Percentiles rank a stretch among this genome's conserved stretches.
Evolutionary conservation across 2,797 vertebrate species (phyloP).

Genomic region (Prunella strophiata): DNA sequence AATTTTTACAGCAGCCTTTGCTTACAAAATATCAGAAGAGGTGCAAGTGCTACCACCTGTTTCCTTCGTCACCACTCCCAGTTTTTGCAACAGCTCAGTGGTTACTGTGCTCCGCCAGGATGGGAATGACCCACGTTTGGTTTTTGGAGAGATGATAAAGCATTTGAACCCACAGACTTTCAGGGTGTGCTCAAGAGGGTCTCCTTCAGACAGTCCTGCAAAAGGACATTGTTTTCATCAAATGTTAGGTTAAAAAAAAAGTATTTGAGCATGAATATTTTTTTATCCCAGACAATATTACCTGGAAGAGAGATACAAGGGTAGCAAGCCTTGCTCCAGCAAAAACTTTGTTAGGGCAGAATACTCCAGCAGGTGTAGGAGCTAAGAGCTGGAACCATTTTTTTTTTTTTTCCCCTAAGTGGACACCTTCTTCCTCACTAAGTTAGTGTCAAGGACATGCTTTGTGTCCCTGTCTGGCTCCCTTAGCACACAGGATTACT

Average conservation of each 20-base stretch:
- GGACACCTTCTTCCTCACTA: not conserved
- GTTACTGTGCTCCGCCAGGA: not conserved
- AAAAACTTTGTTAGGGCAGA: not conserved
- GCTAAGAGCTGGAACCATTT: not conserved
- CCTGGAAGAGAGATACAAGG: not conserved
- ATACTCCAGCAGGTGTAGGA: not conserved
- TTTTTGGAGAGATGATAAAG: not conserved
- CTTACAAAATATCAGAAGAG: constrained; percentile 73
- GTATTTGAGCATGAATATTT: not conserved
- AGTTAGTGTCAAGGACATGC: not conserved
- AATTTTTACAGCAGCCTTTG: constrained; percentile 69
- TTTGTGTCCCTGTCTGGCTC: not conserved
- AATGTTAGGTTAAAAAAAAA: not conserved
- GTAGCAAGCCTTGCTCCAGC: not conserved
- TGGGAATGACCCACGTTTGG: constrained; percentile 12
- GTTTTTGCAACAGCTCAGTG: constrained; percentile 54
- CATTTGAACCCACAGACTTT: not conserved
- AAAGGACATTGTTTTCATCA: not conserved
- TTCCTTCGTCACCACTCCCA: constrained; percentile 50
- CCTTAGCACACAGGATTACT: not conserved
- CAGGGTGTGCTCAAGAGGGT: not conserved
- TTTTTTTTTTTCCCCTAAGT: not conserved
- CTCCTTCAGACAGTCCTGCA: not conserved
- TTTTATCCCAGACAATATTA: not conserved
- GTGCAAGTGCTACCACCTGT: constrained; percentile 72